Percentiles rank a stretch among this genome's conserved stretches.
These are phyloP conservation scores for Rhinichthys osculus DNA, from an alignment of 2,797 vertebrate genomes.

Conservation along the genomic window DNA sequence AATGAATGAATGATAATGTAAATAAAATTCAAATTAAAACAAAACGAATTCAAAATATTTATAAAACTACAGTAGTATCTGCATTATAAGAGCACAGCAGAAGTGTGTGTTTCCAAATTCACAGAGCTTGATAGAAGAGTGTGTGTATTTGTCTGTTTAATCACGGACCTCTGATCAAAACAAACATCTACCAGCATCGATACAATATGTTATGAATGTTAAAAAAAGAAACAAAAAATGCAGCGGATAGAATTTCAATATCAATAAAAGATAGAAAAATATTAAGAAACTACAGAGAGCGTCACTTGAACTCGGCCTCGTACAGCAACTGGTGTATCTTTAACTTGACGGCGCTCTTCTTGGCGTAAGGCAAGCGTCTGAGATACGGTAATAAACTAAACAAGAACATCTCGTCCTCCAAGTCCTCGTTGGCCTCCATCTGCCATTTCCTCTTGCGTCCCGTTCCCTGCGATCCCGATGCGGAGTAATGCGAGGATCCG, in stretches of 20 bases:
- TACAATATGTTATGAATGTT: constrained; percentile 22
- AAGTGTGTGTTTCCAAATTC: not conserved
- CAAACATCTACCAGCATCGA: constrained; percentile 35
- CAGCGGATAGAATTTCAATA: constrained; percentile 30
- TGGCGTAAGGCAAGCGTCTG: constrained; percentile 56
- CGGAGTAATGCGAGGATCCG: constrained; percentile 31
- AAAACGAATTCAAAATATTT: too few relatives aligned
- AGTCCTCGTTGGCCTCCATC: constrained; percentile 51
- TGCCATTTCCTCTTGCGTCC: constrained; percentile 54
- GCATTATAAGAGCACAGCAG: too few relatives aligned
- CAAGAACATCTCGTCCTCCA: constrained; percentile 64
- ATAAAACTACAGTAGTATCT: too few relatives aligned
- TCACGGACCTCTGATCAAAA: constrained; percentile 28
- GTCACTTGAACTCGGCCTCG: constrained; percentile 58
- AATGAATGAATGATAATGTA: not conserved
- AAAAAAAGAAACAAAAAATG: constrained; percentile 26
- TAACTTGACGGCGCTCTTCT: constrained; percentile 60
- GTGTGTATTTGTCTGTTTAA: constrained; percentile 25
- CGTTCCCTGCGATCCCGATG: constrained; percentile 36
- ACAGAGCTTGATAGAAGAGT: not conserved
- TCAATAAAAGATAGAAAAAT: constrained; percentile 46
- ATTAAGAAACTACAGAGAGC: constrained; percentile 9
- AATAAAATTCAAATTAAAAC: not conserved
- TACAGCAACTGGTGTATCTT: constrained; percentile 62
- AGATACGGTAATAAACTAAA: constrained; percentile 59